Evolutionary conservation across 2,888 invertebrate species (phyloP), one percentile per base, ranked within the genome.

Genomic region (Polydrusus pterygomalis): DNA sequence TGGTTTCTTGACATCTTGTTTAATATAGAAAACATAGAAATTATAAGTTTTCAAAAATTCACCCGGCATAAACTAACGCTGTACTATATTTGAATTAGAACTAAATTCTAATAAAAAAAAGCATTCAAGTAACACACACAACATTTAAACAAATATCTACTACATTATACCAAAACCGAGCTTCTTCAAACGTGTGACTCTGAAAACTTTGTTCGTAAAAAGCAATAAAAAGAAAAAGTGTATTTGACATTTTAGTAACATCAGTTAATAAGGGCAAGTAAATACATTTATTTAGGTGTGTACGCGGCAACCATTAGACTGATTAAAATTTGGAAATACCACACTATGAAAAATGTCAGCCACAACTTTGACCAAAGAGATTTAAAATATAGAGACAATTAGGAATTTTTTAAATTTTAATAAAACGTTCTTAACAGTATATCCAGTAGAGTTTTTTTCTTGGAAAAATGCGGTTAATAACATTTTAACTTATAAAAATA

Each of bases 251-350:
- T 70, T 70, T 62, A 70, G 62, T 47, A 70, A 62, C 18, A 45
- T n/a, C 34, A 34, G 38, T n/a, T 64, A 71, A 71, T 71, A 71
- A 71, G 71, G 60, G 62, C 60, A 70, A 70, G 70, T 71, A 64
- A 64, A 71, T 71, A 71, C 34, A 63, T 63, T 71, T 51, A 63
- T 63, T 71, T 51, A 71, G 71, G 71, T 71, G 62, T 71, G 62
- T 71, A 49, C 51, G 43, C 30, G 38, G 25, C 15, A 49, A 15
- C 71, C 54, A 71, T 71, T 71, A 71, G 43, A 38, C 71, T 71
- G 71, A 71, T 71, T 71, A 71, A 64, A 49, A 64, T 71, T 71
- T 71, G 60, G 51, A 71, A 47, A 63, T 71, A 68, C 54, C 40
- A 68, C 38, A 47, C n/a, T n/a, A n/a, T 17, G 9, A 47, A 8